phyloP scores from a whole-genome alignment of 2,888 invertebrate species.

The Euphydryas editha region DNA sequence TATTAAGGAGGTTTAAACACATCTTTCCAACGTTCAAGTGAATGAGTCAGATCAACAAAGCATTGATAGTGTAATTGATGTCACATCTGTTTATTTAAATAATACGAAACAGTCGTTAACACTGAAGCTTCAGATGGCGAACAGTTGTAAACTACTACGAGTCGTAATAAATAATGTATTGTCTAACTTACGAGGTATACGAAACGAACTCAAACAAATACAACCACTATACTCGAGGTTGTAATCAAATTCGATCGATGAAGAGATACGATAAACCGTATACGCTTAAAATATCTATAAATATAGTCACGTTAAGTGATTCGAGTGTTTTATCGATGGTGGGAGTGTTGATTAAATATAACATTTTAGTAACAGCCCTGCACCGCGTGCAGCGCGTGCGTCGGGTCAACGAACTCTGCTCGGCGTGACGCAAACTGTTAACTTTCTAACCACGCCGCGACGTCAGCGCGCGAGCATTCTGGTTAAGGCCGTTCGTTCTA shows the following conservation, averaged over 20 bases:
- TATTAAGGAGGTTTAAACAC: too few relatives aligned
- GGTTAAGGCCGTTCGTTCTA: constrained; percentile 70
- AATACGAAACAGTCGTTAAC: not conserved
- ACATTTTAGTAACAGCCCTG: constrained; percentile 38
- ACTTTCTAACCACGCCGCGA: constrained; percentile 78
- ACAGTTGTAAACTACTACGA: not conserved
- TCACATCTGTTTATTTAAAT: not conserved
- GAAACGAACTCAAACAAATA: not conserved
- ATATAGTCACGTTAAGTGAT: constrained; percentile 5
- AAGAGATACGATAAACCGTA: not conserved
- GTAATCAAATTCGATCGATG: not conserved
- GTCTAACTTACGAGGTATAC: not conserved
- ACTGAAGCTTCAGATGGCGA: not conserved
- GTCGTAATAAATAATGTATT: not conserved
- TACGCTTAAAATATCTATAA: not conserved
- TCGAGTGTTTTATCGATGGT: not conserved
- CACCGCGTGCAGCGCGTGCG: constrained; percentile 46
- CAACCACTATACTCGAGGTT: not conserved
- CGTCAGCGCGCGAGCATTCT: constrained; percentile 72
- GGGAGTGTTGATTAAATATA: constrained; percentile 8
- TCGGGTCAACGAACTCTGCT: constrained; percentile 67
- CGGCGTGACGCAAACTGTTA: constrained; percentile 77
- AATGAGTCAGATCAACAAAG: not conserved
- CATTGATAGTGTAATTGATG: not conserved
- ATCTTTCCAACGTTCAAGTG: not conserved